These are phyloP conservation scores for Porites cylindrica DNA, from an alignment of 92 coral and sea anemone species.

Conservation along the genomic window DNA sequence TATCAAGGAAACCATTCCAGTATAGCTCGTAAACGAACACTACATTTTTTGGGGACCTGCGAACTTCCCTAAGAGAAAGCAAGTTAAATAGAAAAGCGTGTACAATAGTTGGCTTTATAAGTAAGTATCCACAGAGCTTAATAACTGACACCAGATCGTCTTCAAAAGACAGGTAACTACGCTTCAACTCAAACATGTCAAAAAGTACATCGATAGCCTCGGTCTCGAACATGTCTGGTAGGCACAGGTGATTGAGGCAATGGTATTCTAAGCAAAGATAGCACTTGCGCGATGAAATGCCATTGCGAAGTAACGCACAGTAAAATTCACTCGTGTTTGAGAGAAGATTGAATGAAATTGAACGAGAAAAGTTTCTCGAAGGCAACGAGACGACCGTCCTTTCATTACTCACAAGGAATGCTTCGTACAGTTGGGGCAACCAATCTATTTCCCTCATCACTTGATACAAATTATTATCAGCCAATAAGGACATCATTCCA, in stretches of 20 bases:
- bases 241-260: not conserved
- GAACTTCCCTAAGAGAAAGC: not conserved
- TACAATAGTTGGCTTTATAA: not conserved
- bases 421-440: not conserved
- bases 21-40: not conserved
- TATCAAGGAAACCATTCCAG: not conserved
- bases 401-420: not conserved
- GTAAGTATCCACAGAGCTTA: not conserved
- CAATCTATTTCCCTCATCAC: not conserved
- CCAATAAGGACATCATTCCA: not conserved
- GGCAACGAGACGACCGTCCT: not conserved
- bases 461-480: not conserved
- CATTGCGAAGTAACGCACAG: not conserved
- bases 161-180: not conserved
- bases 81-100: not conserved
- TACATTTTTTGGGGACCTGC: not conserved
- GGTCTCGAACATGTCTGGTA: not conserved
- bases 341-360: not conserved
- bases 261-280: not conserved
- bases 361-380: not conserved
- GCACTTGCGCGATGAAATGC: not conserved
- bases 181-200: not conserved
- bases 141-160: not conserved
- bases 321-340: not conserved
- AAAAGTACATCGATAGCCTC: not conserved